phyloP scores from a whole-genome alignment of 2,797 vertebrate genomes.

The Lepus oiostolus region DNA sequence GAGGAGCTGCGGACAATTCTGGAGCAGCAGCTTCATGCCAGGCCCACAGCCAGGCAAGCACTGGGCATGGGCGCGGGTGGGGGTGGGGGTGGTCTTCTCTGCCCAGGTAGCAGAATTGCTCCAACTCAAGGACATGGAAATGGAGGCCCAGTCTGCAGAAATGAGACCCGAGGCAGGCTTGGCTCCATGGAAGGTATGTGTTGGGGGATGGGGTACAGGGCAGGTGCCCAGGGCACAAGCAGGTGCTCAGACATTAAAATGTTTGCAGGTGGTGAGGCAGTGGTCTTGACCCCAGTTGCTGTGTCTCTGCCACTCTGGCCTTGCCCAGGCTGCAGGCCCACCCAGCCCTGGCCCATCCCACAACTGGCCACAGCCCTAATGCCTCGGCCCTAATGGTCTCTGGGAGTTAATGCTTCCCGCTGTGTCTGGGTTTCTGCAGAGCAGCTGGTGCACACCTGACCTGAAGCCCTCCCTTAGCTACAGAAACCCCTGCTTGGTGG shows the following conservation, averaged over 20 bases:
- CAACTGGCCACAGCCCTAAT: not conserved
- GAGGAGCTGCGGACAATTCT: not conserved
- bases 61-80: too few species aligned
- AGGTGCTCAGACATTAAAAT: not conserved
- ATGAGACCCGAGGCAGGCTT: not conserved
- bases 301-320: not conserved
- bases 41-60: not conserved
- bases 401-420: not conserved
- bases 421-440: not conserved
- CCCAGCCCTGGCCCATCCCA: not conserved
- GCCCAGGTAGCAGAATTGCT: not conserved
- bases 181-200: rapidly evolving
- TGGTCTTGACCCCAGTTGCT: not conserved
- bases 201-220: rapidly evolving
- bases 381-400: not conserved
- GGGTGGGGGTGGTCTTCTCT: not conserved
- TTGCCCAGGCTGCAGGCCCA: not conserved
- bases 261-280: not conserved
- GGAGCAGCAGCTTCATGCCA: not conserved
- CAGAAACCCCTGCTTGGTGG: not conserved
- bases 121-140: not conserved
- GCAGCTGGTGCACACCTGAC: constrained; percentile 20
- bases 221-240: not conserved
- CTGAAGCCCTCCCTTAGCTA: constrained; percentile 23
- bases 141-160: not conserved